These are phyloP conservation scores for Cryptocephalus moraei DNA, from an alignment of 2,888 invertebrate genomes.

Conservation along the genomic window DNA sequence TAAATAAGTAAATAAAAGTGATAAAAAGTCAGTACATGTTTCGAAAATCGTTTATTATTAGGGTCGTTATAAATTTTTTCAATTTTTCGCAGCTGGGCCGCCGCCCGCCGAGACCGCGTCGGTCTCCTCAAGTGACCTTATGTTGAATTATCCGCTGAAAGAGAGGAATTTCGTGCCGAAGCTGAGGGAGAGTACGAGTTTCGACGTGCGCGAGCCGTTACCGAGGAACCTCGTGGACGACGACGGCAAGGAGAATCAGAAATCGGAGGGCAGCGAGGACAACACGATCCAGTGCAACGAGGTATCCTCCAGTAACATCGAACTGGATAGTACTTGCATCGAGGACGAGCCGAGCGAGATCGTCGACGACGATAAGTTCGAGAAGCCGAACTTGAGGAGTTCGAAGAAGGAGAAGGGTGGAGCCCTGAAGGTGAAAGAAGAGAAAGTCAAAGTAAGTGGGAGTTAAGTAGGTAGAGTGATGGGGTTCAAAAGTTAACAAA, in stretches of 20 bases:
- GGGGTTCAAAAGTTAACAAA: too few species aligned
- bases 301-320: conserved; percentile 52
- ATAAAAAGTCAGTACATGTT: too few species aligned
- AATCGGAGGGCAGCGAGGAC: conserved; percentile 22
- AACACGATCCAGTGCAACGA: conserved; percentile 55
- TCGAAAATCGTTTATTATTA: too few species aligned
- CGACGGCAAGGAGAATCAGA: conserved; percentile 21
- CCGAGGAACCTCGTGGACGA: neutral
- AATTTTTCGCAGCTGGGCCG: neutral
- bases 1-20: too few species aligned
- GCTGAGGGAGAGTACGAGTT: conserved; percentile 29
- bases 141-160: conserved; percentile 21
- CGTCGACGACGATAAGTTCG: neutral
- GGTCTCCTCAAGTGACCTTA: conserved; percentile 20
- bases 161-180: conserved; percentile 26
- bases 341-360: conserved; percentile 9
- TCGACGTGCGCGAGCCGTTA: conserved; percentile 21
- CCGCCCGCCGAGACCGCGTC: conserved; percentile 10
- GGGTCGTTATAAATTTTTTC: too few species aligned
- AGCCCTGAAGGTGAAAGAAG: conserved; percentile 6
- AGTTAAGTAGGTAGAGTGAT: too few species aligned
- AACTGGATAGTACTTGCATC: conserved; percentile 22
- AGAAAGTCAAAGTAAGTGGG: conserved; percentile 7
- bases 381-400: conserved; percentile 12
- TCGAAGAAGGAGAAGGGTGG: conserved; percentile 12